A percentile compares a stretch with the other conserved stretches of the same genome.
These are phyloP conservation scores for Tenthredo notha DNA, from an alignment of 2,888 invertebrate genomes.

Conservation along the genomic window DNA sequence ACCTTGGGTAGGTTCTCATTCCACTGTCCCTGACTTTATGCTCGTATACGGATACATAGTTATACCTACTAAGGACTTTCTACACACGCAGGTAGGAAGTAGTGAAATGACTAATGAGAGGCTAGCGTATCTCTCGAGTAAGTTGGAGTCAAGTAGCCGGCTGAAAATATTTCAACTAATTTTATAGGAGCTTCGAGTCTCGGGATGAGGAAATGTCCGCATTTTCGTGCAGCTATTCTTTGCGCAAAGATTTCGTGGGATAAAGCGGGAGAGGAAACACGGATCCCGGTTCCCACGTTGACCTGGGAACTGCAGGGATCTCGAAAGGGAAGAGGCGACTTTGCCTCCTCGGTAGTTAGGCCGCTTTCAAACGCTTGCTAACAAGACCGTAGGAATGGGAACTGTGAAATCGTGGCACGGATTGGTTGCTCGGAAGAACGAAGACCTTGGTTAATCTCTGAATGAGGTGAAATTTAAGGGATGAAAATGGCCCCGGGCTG, in stretches of 20 bases:
- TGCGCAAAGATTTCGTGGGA: neutral
- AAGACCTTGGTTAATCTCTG: neutral
- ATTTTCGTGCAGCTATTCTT: neutral
- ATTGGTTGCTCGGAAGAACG: neutral
- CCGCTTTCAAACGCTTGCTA: conserved; percentile 22
- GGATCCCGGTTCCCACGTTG: conserved; percentile 34
- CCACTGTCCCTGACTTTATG: neutral
- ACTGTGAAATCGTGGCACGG: conserved; percentile 20
- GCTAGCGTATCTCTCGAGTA: neutral
- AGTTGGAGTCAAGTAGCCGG: neutral
- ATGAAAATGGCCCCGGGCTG: neutral
- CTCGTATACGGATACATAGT: neutral
- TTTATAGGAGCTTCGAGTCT: neutral
- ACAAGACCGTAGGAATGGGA: conserved; percentile 29
- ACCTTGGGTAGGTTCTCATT: conserved; percentile 8
- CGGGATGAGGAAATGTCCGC: neutral
- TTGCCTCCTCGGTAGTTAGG: neutral
- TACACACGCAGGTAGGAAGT: neutral
- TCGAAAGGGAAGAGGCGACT: neutral
- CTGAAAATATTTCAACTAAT: neutral
- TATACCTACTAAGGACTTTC: neutral
- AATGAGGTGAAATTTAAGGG: conserved; percentile 9
- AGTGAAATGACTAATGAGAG: conserved; percentile 22
- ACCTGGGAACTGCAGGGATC: conserved; percentile 19
- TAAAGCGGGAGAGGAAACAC: neutral